These are phyloP conservation scores for Coronaproctus castanopsis DNA, from an alignment of 2,888 invertebrate species.

Conservation along the genomic window DNA sequence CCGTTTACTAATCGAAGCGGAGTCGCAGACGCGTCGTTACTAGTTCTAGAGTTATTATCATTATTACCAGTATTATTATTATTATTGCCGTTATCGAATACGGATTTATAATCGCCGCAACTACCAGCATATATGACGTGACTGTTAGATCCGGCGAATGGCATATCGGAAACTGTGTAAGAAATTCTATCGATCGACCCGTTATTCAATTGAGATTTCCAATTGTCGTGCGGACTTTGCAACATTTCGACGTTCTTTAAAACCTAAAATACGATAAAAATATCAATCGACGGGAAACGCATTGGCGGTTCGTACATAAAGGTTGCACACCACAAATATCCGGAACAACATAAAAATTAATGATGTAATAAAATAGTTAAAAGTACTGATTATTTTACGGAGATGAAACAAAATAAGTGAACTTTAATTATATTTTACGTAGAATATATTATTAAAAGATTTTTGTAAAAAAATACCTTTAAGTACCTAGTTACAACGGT, in stretches of 20 bases:
- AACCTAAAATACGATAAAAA: neutral
- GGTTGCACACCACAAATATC: too few relatives aligned
- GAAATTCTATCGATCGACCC: too few relatives aligned
- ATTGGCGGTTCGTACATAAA: neutral
- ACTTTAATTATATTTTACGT: too few relatives aligned
- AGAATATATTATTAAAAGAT: too few relatives aligned
- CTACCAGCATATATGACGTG: neutral
- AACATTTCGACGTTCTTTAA: neutral
- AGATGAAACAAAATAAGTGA: too few relatives aligned
- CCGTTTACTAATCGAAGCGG: neutral
- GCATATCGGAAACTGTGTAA: neutral
- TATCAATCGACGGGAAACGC: neutral
- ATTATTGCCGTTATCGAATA: too few relatives aligned
- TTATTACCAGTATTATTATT: too few relatives aligned
- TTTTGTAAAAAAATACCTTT: too few relatives aligned
- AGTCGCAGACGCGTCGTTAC: neutral
- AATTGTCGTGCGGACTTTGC: conserved; percentile 10
- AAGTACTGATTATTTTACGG: too few relatives aligned
- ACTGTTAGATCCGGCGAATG: neutral
- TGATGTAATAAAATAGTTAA: too few relatives aligned
- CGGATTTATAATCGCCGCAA: neutral
- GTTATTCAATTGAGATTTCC: neutral
- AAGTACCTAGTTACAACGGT: too few relatives aligned
- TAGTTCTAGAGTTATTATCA: neutral
- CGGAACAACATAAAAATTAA: too few relatives aligned